Evolutionary conservation across 2,797 vertebrate genomes (phyloP), one percentile per base, ranked within the genome.

Genomic region (Falco peregrinus): DNA sequence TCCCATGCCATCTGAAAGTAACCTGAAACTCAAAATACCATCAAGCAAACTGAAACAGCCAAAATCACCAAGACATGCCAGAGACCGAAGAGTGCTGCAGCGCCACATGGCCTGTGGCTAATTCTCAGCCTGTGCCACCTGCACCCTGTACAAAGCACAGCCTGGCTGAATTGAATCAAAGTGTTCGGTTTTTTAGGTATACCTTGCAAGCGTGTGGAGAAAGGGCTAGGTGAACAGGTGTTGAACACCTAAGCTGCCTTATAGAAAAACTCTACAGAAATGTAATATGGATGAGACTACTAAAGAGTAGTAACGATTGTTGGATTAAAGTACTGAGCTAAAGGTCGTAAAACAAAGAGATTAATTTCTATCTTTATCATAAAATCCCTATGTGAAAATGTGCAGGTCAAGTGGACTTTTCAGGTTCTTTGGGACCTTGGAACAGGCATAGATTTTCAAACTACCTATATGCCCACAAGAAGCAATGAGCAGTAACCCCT

Each of bases 101-200:
- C 3, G 79, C 35, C 65, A 31, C 29, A 6, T 47, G 68, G 67
- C 60, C 68, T 5, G 16, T 1, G 19, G 59, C 54, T 11, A 53
- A 64, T 41, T n/a, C 90, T 25, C 54, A 29, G 53, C 29, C 48
- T 19, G 35, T 1, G 17, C 43, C 74, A 45, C 54, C 35, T 21
- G 35, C 6, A 2, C 16, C 43, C 43, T 0, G 26, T 1, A 47
- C 77, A 31, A 26, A 50, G 43, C 71, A n/a, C 29, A n/a, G 50
- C 0, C 0, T 4, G 26, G 25, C 35, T 41, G 54, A 15, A 29
- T 6, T 41, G 54, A 15, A 29, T 6, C 41, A 6, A 51, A 47
- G 51, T 11, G 19, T 14, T 25, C 2, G 4, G 1, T 9, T 78
- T 33, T 18, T 22, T 57, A 48, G 47, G 13, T 22, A 14, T 5